Percentiles rank a stretch among this genome's conserved stretches.
These are phyloP conservation scores for Valencia hispanica DNA, from an alignment of 2,797 vertebrate genomes.

Conservation along the genomic window DNA sequence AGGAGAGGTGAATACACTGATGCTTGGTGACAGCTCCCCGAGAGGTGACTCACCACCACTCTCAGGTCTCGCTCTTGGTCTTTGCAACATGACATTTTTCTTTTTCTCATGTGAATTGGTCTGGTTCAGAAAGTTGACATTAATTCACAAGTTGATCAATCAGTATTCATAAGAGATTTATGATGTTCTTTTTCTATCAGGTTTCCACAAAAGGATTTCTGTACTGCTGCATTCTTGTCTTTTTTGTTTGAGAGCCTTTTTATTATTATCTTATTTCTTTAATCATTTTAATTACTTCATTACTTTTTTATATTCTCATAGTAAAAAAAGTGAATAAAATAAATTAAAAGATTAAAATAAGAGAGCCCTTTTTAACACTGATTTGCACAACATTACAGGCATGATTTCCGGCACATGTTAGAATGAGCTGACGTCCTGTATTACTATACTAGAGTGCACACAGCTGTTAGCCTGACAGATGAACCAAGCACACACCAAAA, in stretches of 20 bases:
- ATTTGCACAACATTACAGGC: not conserved
- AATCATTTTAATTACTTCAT: too few relatives aligned
- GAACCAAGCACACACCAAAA: too few relatives aligned
- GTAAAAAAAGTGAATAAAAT: too few relatives aligned
- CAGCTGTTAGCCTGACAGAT: not conserved
- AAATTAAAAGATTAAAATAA: too few relatives aligned
- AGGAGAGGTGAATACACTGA: slow-evolving; percentile 62
- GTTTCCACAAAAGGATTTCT: not conserved
- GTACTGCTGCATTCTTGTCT: not conserved
- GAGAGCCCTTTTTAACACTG: too few relatives aligned
- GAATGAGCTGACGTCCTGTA: not conserved
- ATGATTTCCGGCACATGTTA: not conserved
- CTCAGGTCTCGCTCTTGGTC: slow-evolving; percentile 16
- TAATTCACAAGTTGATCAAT: not conserved
- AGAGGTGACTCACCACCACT: slow-evolving; percentile 54
- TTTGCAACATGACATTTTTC: slow-evolving; percentile 32
- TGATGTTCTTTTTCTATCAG: not conserved
- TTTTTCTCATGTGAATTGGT: slow-evolving; percentile 20
- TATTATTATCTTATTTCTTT: too few relatives aligned
- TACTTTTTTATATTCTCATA: too few relatives aligned
- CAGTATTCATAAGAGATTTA: not conserved
- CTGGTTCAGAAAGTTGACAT: slow-evolving; percentile 1
- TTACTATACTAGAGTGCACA: not conserved
- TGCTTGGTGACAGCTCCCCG: slow-evolving; percentile 63
- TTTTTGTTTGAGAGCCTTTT: not conserved